phyloP scores from a whole-genome alignment of 2,113 vertebrate species.

The Peromyscus polionotus region DNA sequence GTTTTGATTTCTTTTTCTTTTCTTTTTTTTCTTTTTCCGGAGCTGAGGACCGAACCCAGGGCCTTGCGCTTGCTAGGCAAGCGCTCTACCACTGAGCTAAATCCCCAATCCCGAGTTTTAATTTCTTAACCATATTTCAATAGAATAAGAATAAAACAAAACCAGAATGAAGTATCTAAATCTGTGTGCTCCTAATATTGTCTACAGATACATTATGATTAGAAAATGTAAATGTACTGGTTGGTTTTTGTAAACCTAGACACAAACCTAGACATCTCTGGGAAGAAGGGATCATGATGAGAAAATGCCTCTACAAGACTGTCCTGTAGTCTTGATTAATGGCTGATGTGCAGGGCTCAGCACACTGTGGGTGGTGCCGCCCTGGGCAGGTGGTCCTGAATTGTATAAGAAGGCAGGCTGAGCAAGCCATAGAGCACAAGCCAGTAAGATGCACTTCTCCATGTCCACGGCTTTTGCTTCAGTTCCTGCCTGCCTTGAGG shows the following conservation, averaged over 20 bases:
- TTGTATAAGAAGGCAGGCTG: not conserved
- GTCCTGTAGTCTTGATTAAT: too few species aligned
- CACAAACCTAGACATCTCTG: not conserved
- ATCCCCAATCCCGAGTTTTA: not conserved
- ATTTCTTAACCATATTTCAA: not conserved
- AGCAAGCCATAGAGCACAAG: not conserved
- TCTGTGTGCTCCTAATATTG: not conserved
- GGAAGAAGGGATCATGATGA: not conserved
- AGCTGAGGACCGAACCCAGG: too few species aligned
- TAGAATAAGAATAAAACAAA: not conserved
- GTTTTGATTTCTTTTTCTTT: not conserved
- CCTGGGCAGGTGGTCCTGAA: not conserved
- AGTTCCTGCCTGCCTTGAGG: not conserved
- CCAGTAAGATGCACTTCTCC: not conserved
- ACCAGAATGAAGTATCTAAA: not conserved
- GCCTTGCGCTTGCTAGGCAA: too few species aligned
- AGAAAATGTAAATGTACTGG: not conserved
- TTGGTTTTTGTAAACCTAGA: not conserved
- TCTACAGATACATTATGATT: not conserved
- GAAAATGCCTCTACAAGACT: not conserved
- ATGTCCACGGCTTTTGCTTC: not conserved
- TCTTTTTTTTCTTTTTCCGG: too few species aligned
- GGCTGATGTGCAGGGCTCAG: not conserved
- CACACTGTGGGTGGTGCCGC: not conserved
- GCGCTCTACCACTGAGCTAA: too few species aligned